Conservation (phyloP, 2,888 invertebrate genomes). For the Drosophila borealis region DNA sequence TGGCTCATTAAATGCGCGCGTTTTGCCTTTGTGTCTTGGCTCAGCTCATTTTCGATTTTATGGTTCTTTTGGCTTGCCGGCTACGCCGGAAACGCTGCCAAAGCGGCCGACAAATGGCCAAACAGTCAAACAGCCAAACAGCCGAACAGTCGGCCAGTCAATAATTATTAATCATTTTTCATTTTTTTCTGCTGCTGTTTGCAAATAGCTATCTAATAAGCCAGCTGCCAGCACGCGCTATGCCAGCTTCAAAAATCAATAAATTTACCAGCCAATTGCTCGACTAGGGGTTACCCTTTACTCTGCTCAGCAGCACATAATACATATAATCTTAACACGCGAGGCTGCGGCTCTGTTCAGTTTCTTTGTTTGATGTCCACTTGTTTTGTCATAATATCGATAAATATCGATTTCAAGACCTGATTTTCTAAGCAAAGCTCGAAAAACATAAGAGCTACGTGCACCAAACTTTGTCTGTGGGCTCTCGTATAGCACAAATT, state of each 20-base stretch:
- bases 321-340: no score
- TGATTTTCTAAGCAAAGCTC: no score
- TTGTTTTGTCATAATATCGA: no score
- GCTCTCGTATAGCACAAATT: no score
- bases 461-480: no score
- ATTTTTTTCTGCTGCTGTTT: slow-evolving; percentile 9
- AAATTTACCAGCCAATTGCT: background rate
- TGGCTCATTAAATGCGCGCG: slow-evolving; percentile 53
- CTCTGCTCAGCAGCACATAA: no score
- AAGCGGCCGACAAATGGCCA: slow-evolving; percentile 16
- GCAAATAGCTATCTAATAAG: slow-evolving; percentile 41
- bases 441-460: no score
- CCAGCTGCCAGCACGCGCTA: slow-evolving; percentile 1
- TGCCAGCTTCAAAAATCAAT: slow-evolving; percentile 53
- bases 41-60: slow-evolving; percentile 57
- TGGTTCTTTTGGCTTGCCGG: slow-evolving; percentile 48
- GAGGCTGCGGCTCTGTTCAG: no score
- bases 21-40: slow-evolving; percentile 43
- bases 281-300: background rate
- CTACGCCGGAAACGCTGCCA: slow-evolving; percentile 37
- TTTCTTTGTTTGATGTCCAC: no score
- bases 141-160: slow-evolving; percentile 17
- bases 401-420: no score
- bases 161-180: slow-evolving; percentile 58
- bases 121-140: no score